These are phyloP conservation scores for Lutjanus campechanus DNA, from an alignment of 2,797 vertebrate genomes.

Conservation along the genomic window DNA sequence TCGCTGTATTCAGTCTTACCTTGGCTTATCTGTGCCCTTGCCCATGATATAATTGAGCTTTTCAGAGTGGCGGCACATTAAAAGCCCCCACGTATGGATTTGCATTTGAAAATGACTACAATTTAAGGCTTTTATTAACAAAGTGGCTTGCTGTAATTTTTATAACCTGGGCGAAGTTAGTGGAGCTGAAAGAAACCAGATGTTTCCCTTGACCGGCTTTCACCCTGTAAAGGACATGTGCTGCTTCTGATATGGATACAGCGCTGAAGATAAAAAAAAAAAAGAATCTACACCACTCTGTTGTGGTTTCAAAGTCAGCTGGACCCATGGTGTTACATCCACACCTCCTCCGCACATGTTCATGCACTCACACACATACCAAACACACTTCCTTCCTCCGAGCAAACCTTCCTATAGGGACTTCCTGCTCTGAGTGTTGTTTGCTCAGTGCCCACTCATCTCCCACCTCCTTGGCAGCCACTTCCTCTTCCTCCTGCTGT, in stretches of 20 bases:
- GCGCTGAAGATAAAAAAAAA: neutral
- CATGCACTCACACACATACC: slow-evolving; percentile 34
- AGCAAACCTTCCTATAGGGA: slow-evolving; percentile 68
- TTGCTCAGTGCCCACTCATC: slow-evolving; percentile 76
- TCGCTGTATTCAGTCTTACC: slow-evolving; percentile 71
- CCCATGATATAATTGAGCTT: slow-evolving; percentile 75
- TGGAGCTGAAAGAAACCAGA: slow-evolving; percentile 71
- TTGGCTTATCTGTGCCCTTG: slow-evolving; percentile 81
- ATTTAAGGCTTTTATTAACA: slow-evolving; percentile 72
- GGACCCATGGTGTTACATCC: slow-evolving; percentile 50
- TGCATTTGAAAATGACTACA: slow-evolving; percentile 68
- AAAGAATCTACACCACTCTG: slow-evolving; percentile 33
- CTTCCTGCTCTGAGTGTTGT: slow-evolving; percentile 77
- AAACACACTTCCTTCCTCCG: slow-evolving; percentile 65
- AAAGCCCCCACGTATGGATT: slow-evolving; percentile 64
- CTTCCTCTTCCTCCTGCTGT: slow-evolving; percentile 73
- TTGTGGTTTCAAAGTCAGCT: slow-evolving; percentile 71
- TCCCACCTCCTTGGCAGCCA: slow-evolving; percentile 68
- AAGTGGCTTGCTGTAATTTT: slow-evolving; percentile 58
- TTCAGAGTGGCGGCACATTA: slow-evolving; percentile 67
- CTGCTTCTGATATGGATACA: slow-evolving; percentile 51
- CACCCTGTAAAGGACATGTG: slow-evolving; percentile 63
- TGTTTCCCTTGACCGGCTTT: slow-evolving; percentile 66
- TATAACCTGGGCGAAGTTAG: slow-evolving; percentile 49
- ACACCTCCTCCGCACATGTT: slow-evolving; percentile 56